Base-by-base conservation (phyloP, 2,113 vertebrate genomes). In the Myrmecophaga tridactyla region DNA sequence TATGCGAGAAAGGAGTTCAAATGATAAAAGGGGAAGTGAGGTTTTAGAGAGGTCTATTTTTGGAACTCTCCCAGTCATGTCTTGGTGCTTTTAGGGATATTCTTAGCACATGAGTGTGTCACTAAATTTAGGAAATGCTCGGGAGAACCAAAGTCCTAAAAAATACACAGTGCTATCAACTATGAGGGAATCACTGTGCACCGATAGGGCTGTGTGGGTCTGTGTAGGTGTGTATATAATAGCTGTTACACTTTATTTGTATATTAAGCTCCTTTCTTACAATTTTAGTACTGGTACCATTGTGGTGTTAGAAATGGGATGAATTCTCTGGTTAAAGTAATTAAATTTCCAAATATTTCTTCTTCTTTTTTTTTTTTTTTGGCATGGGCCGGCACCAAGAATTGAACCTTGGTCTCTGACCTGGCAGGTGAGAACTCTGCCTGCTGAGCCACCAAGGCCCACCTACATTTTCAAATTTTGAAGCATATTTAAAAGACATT, bases 31-130 rank as follows among this genome's bases (percentile, higher is more conserved):
- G 25, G 31, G 21, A 56, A 56, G 51, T 27, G 31, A 39, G 17
- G 23, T 53, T 84, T 92, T 51, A 80, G 34, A 60, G 43, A 92
- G 86, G 72, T 82, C 90, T 78, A 63, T 78, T 94, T 92, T 34
- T 69, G 63, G 75, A 75, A 20, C 14, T 83, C 36, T 85, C 34
- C 34, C 72, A 72, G 39, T 65, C 34, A 48, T 86, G 5, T 73
- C 63, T 94, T 94, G 18, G 17, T 63, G 34, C 78, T 43, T 83
- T 69, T n/a, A 51, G 48, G 13, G 29, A 67, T 83, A 41, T 56
- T 77, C 46, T 83, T 75, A n/a, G 56, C 51, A 63, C 43, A 25
- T 31, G 5, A 2, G 4, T n/a, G 1, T 93, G 29, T 77, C 34
- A 20, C 70, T 94, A 87, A 51, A 34, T 92, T 85, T 86, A 93